Evolutionary conservation across 1,140 invertebrate genomes (phyloP), one percentile per base, ranked within the genome.

Genomic region (Zaprionus ornatus): DNA sequence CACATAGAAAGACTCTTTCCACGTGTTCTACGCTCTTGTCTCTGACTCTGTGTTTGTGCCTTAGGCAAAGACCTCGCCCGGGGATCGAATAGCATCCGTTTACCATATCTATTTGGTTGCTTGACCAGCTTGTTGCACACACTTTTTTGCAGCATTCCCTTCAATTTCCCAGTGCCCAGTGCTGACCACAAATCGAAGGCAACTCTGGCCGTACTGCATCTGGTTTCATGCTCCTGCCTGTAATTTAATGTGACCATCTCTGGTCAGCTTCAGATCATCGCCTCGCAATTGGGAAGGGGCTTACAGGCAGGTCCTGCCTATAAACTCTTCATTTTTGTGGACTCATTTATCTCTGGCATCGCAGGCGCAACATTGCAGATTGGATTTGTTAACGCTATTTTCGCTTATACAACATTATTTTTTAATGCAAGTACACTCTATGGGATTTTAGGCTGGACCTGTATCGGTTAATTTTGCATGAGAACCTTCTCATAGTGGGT

Each of bases 51-150:
- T 23, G 57, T 50, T 32, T 63, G 66, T 69, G 59, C 25, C 25
- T 42, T 40, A 25, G 45, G 65, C 71, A 50, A 50, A 69, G 66
- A 74, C 59, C 72, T 66, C 69, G 52, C 35, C 23, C 21, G 27
- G 63, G 80, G 74, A 84, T 87, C 83, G 83, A 88, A 87, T 87
- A 67, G 80, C 80, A 77, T 63, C 55, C 80, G 77, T 79, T 88
- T 87, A n/a, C n/a, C n/a, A n/a, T n/a, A 84, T 88, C 80, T 87
- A 83, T 88, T 88, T 84, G 71, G 70, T 64, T 52, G 77, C 69
- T 74, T 65, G 69, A 72, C 69, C 80, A 83, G 80, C 84, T 88
- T 84, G 83, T 80, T 45, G 40, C 77, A 79, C 76, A 72, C 82
- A 79, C 71, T 76, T 74, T 75, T 62, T 74, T 62, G 45, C 42